Evolutionary conservation across 2,113 vertebrate genomes (phyloP).

Genomic region (Urocolius indicus): DNA sequence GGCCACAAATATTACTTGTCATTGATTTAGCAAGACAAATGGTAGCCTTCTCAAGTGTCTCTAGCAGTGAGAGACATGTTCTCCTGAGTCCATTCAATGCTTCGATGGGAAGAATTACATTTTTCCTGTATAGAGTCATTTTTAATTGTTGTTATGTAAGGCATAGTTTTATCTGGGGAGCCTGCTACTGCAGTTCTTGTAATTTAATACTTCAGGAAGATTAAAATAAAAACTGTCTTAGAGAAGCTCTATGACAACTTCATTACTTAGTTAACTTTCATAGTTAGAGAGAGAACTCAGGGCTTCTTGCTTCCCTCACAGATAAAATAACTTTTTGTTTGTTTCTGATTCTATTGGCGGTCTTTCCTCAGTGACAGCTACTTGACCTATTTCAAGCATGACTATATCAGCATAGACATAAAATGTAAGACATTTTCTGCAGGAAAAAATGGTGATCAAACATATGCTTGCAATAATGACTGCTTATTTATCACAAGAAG

Average conservation of each 20-base stretch:
- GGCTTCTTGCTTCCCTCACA: neutral
- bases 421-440: neutral
- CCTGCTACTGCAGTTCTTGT: neutral
- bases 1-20: neutral
- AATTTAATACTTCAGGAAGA: conserved; percentile 39
- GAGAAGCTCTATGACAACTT: neutral
- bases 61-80: neutral
- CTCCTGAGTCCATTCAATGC: neutral
- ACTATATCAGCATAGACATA: neutral
- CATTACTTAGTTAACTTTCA: neutral
- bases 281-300: neutral
- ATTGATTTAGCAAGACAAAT: conserved; percentile 3
- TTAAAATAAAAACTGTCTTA: conserved; percentile 28
- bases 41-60: neutral
- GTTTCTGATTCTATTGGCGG: neutral
- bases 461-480: neutral
- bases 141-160: conserved; percentile 22
- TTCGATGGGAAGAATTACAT: neutral
- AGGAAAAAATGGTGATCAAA: neutral
- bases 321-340: neutral
- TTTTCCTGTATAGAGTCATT: neutral
- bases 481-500: conserved; percentile 40
- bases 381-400: neutral
- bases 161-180: neutral
- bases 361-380: neutral